A percentile compares a stretch with the other conserved stretches of the same genome.
These are phyloP conservation scores for Rhyzopertha dominica DNA, from an alignment of 1,140 invertebrate species.

Conservation along the genomic window DNA sequence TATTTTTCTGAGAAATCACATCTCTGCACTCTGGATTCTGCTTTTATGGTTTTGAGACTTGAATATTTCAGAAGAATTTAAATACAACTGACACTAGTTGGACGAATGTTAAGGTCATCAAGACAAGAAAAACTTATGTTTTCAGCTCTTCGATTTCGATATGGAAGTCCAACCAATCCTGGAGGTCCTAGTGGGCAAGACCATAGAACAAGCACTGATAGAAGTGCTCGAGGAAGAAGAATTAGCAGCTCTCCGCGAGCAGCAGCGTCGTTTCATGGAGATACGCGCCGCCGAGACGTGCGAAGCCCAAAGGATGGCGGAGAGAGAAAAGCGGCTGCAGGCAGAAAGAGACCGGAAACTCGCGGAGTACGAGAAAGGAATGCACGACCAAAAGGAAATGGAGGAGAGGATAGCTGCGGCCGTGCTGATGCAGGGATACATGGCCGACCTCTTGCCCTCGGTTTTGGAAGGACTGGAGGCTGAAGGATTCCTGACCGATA, in stretches of 20 bases:
- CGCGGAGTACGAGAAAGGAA: conserved; percentile 53
- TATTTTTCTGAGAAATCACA: too few species aligned
- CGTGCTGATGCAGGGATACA: conserved; percentile 75
- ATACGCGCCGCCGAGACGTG: conserved; percentile 72
- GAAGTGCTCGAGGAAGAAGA: conserved; percentile 80
- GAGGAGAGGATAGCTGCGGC: conserved; percentile 76
- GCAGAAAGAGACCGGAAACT: conserved; percentile 53
- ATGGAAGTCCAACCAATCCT: conserved; percentile 81
- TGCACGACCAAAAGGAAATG: conserved; percentile 58
- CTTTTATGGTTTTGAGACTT: too few species aligned
- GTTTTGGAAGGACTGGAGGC: conserved; percentile 74
- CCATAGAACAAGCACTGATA: conserved; percentile 77
- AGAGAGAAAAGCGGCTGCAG: conserved; percentile 59
- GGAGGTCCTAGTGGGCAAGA: conserved; percentile 82
- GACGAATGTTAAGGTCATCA: too few species aligned
- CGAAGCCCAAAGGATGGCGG: conserved; percentile 67
- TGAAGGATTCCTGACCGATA: conserved; percentile 69
- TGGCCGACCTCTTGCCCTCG: conserved; percentile 74
- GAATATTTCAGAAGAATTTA: too few species aligned
- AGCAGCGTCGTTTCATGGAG: conserved; percentile 74
- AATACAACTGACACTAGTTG: too few species aligned
- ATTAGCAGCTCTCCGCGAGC: conserved; percentile 62
- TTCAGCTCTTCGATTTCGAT: conserved; percentile 82
- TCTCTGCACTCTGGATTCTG: too few species aligned
- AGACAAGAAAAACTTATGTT: too few species aligned